A percentile compares a stretch with the other conserved stretches of the same genome.
Conservation (phyloP, 2,888 invertebrate species). For the Peribatodes rhomboidaria region DNA sequence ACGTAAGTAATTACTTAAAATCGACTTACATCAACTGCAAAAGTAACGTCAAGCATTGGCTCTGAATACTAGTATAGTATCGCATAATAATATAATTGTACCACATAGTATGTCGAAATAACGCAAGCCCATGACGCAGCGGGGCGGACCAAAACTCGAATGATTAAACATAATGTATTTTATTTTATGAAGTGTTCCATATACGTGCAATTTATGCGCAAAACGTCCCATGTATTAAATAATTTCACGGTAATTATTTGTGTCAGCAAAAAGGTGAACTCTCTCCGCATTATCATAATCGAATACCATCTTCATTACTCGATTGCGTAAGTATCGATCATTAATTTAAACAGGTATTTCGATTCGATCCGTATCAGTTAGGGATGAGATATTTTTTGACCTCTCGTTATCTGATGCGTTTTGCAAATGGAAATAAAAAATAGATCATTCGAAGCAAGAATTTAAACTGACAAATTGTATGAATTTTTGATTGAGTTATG, state of each 20-base stretch:
- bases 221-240: constrained; percentile 46
- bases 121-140: neutral
- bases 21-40: too few species aligned
- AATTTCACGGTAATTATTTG: constrained; percentile 53
- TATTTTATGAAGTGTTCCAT: constrained; percentile 30
- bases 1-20: too few species aligned
- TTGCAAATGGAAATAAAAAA: too few species aligned
- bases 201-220: constrained; percentile 35
- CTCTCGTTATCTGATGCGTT: too few species aligned
- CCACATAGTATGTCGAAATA: constrained; percentile 15
- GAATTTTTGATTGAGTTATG: too few species aligned
- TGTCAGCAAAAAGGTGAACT: constrained; percentile 52
- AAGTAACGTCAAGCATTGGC: too few species aligned
- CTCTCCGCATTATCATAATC: constrained; percentile 60
- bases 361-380: constrained; percentile 52
- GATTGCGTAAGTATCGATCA: constrained; percentile 57
- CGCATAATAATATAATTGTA: too few species aligned
- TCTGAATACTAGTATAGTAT: too few species aligned
- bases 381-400: constrained; percentile 38
- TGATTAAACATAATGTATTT: constrained; percentile 27
- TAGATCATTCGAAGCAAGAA: too few species aligned
- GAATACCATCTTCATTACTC: constrained; percentile 61
- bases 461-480: too few species aligned
- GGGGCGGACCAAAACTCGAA: constrained; percentile 1
- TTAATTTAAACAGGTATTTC: constrained; percentile 57